Percentiles rank a stretch among this genome's conserved stretches.
Evolutionary conservation across 2,113 vertebrate genomes (phyloP).

Genomic region (Genyomyrus donnyi): DNA sequence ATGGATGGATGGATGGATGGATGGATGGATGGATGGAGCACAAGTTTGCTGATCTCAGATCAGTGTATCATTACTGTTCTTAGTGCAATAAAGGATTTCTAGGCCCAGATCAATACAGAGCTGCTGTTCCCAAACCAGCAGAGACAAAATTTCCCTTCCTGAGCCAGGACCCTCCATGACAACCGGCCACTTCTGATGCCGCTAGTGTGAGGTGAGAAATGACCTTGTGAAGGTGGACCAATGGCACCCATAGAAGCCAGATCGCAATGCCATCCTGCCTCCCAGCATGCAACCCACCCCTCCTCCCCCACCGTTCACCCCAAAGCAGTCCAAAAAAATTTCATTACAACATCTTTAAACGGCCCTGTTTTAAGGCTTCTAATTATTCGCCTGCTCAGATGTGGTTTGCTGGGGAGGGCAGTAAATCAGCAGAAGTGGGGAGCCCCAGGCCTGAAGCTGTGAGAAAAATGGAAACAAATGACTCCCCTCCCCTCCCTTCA

Average conservation of each 20-base stretch:
- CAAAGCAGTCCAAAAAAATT: conserved; percentile 59
- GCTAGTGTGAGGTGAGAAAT: conserved; percentile 59
- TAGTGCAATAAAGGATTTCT: conserved; percentile 3
- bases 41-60: conserved; percentile 12
- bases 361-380: conserved; percentile 73
- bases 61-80: neutral
- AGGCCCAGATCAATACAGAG: conserved; percentile 15
- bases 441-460: conserved; percentile 75
- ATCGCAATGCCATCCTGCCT: neutral
- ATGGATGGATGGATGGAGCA: neutral
- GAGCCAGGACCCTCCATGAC: conserved; percentile 36
- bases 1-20: neutral
- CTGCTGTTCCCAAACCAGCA: conserved; percentile 24
- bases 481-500: conserved; percentile 49
- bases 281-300: conserved; percentile 15
- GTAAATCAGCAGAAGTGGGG: conserved; percentile 72
- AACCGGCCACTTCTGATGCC: conserved; percentile 52
- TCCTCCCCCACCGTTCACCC: conserved; percentile 32
- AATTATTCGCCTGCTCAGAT: conserved; percentile 80
- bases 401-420: conserved; percentile 69
- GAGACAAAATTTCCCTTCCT: conserved; percentile 36
- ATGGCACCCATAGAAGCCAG: conserved; percentile 42
- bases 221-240: conserved; percentile 60
- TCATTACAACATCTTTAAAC: conserved; percentile 71
- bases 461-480: conserved; percentile 87